A percentile compares a stretch with the other conserved stretches of the same genome.
These are phyloP conservation scores for Sebastolobus alascanus DNA, from an alignment of 2,797 vertebrate species.

Conservation along the genomic window DNA sequence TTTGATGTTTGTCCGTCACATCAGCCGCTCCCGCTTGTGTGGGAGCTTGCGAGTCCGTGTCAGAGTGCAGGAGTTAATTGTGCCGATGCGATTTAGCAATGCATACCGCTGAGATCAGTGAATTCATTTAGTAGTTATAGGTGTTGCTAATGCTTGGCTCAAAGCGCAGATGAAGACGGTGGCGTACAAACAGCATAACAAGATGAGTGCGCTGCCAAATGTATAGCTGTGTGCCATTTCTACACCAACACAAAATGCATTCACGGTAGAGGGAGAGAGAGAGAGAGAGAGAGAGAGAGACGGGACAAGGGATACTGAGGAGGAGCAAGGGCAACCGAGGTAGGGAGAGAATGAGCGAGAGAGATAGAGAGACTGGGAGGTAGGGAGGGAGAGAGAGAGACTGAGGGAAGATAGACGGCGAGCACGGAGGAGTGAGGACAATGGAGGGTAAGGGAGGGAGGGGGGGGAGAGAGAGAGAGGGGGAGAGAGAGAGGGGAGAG, in stretches of 20 bases:
- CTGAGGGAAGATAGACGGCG: constrained; percentile 55
- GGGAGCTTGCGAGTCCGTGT: constrained; percentile 16
- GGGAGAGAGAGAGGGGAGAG: too few species aligned
- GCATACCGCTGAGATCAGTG: constrained; percentile 46
- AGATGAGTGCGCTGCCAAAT: constrained; percentile 55
- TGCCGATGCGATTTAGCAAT: constrained; percentile 19
- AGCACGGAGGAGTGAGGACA: constrained; percentile 59
- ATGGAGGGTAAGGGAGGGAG: constrained; percentile 55
- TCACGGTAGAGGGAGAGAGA: not conserved
- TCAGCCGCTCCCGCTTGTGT: constrained; percentile 15
- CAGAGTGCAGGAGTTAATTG: constrained; percentile 48
- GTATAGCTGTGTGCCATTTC: constrained; percentile 51
- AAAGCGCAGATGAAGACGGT: constrained; percentile 35
- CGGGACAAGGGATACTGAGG: not conserved
- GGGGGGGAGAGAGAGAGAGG: too few species aligned
- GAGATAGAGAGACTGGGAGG: constrained; percentile 6
- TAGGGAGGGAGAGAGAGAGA: constrained; percentile 1
- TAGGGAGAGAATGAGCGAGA: constrained; percentile 33
- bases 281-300: constrained; percentile 26
- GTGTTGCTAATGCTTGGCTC: constrained; percentile 48
- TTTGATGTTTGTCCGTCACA: constrained; percentile 65
- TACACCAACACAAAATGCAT: constrained; percentile 62
- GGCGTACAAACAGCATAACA: constrained; percentile 39
- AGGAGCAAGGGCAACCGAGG: constrained; percentile 6
- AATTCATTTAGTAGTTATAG: constrained; percentile 44